phyloP scores from a whole-genome alignment of 2,797 vertebrate genomes.

The Monodelphis domestica region DNA sequence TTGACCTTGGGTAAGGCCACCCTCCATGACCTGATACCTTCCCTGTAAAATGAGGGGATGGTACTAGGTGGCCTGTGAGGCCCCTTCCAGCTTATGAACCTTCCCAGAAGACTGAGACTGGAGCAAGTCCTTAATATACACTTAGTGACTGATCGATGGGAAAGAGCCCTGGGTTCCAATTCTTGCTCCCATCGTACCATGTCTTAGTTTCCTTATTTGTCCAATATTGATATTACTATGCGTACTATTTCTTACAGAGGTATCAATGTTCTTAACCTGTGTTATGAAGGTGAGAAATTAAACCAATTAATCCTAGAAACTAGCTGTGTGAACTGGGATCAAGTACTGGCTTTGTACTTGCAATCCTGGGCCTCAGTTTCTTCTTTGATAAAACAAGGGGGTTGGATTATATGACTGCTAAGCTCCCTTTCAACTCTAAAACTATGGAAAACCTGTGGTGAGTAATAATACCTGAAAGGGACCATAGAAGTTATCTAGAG shows the following conservation, averaged over 20 bases:
- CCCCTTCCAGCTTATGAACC: neutral
- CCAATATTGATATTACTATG: neutral
- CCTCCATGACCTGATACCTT: neutral
- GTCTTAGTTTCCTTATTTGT: neutral
- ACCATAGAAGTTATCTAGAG: neutral
- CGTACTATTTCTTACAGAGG: neutral
- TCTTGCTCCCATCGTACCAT: neutral
- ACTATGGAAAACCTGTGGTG: neutral
- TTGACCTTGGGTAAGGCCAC: neutral
- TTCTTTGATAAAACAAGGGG: neutral
- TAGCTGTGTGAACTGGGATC: neutral
- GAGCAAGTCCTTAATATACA: neutral
- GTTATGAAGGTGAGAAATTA: neutral
- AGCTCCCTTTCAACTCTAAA: neutral
- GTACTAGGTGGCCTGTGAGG: neutral
- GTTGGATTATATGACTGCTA: neutral
- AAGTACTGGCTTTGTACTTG: neutral
- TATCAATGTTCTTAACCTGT: neutral
- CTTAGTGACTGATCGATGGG: neutral
- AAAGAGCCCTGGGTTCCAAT: neutral
- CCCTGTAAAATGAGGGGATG: neutral
- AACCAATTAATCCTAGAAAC: neutral
- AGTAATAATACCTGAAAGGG: neutral
- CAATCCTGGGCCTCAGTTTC: neutral
- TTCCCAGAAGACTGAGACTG: neutral